Evolutionary conservation across 2,888 invertebrate species (phyloP).

Genomic region (Prosopocoilus inquinatus): DNA sequence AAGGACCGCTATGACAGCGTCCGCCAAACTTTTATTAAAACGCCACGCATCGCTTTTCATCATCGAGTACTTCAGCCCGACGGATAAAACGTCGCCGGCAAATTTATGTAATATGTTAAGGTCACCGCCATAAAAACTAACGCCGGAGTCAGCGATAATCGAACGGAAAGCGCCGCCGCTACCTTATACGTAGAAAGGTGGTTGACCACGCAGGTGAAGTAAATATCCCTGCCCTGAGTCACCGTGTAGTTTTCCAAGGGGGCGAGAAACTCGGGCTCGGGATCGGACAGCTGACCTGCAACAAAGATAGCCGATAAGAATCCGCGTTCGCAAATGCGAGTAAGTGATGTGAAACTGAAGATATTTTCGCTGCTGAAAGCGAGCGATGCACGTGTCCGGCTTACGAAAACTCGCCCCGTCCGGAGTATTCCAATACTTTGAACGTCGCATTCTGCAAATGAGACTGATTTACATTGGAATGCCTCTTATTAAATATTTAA

Average conservation of each 20-base stretch:
- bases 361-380: conserved; percentile 48
- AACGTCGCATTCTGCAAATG: conserved; percentile 46
- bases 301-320: conserved; percentile 31
- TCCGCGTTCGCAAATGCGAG: conserved; percentile 38
- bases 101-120: conserved; percentile 43
- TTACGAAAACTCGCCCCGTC: conserved; percentile 37
- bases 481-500: conserved; percentile 50
- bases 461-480: conserved; percentile 50
- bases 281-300: conserved; percentile 69
- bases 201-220: conserved; percentile 88
- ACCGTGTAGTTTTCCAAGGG: conserved; percentile 85
- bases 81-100: conserved; percentile 41
- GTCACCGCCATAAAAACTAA: conserved; percentile 38
- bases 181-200: conserved; percentile 86
- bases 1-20: neutral
- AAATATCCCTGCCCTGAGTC: conserved; percentile 82
- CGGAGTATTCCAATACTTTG: conserved; percentile 48
- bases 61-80: conserved; percentile 30
- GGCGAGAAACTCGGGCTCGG: conserved; percentile 79
- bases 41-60: conserved; percentile 31
- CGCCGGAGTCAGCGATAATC: conserved; percentile 38
- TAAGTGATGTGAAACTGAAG: conserved; percentile 50
- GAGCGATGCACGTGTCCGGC: conserved; percentile 47
- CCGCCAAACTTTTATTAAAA: conserved; percentile 19
- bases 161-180: conserved; percentile 33